Base-by-base conservation (phyloP, 2,888 invertebrate genomes). In the Coleophora deauratella region DNA sequence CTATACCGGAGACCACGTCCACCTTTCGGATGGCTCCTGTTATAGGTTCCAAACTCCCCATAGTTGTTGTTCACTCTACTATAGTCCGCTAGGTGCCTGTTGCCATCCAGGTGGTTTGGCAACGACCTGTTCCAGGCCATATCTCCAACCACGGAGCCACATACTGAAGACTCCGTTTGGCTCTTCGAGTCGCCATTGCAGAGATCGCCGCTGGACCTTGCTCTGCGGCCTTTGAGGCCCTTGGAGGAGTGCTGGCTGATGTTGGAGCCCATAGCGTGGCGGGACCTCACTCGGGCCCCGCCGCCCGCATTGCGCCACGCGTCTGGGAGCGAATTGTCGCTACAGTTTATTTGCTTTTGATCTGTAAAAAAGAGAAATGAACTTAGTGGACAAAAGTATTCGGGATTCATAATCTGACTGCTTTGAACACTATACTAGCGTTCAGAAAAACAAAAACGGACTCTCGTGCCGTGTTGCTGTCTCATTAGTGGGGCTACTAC, bases 181-280 rank as follows among this genome's bases (percentile, higher is more conserved):
- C 76, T 80, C 50, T 85, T 82, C 7, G 74, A 68, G 59, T 87
- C 86, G 64, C 87, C 87, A 76, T 91, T 91, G 84, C 91, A 91
- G 33, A 93, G 89, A 72, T 92, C 92, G 34, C 92, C 92, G 55
- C 91, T 91, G 48, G 92, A 92, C 54, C 91, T 89, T 31, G 91
- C 91, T 50, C 92, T 81, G 46, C 92, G 87, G 47, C 92, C 92
- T 43, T 90, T 90, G 37, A 91, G 88, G 54, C 91, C 90, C 63
- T 92, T 92, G 58, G 89, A 88, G 62, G 90, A 91, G 72, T 91
- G 91, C 50, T 92, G 90, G 86, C 92, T 92, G 66, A 92, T 89
- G 87, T 92, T 93, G 47, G 92, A 91, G 70, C 93, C 93, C 93
- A 93, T 93, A 61, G 75, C 88, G 64, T 65, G 80, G 80, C 78